A percentile compares a stretch with the other conserved stretches of the same genome.
These are phyloP conservation scores for Paramisgurnus dabryanus DNA, from an alignment of 2,113 vertebrate genomes.

Conservation along the genomic window DNA sequence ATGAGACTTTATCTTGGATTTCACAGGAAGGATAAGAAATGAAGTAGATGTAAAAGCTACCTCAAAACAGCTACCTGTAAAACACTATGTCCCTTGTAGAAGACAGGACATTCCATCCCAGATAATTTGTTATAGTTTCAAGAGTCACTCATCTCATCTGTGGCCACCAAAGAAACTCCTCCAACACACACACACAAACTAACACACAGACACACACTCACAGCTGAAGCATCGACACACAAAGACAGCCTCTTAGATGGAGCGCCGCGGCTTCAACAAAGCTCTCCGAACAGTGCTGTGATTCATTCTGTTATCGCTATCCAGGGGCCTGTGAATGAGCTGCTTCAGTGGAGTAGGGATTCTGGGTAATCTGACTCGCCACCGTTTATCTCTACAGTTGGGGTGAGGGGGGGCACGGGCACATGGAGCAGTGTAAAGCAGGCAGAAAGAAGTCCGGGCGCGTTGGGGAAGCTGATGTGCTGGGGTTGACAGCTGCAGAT, in stretches of 20 bases:
- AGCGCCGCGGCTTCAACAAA: conserved; percentile 55
- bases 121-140: conserved; percentile 14
- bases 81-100: conserved; percentile 26
- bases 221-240: conserved; percentile 58
- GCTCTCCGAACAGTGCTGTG: conserved; percentile 52
- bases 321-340: conserved; percentile 56
- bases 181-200: conserved; percentile 33
- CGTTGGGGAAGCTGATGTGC: conserved; percentile 47
- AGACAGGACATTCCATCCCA: conserved; percentile 19
- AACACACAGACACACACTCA: conserved; percentile 44
- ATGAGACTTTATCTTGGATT: too few relatives aligned
- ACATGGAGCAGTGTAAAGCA: background rate
- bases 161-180: conserved; percentile 31
- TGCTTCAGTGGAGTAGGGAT: conserved; percentile 51
- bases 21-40: too few relatives aligned
- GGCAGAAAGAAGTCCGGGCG: conserved; percentile 41
- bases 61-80: too few relatives aligned
- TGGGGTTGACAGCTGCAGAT: conserved; percentile 50
- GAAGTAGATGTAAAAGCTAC: too few relatives aligned
- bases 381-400: conserved; percentile 52
- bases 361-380: conserved; percentile 56
- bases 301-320: conserved; percentile 58
- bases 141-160: conserved; percentile 23
- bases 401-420: conserved; percentile 27
- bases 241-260: conserved; percentile 53